Base-by-base conservation (phyloP, 2,113 vertebrate genomes). In the Conger conger region DNA sequence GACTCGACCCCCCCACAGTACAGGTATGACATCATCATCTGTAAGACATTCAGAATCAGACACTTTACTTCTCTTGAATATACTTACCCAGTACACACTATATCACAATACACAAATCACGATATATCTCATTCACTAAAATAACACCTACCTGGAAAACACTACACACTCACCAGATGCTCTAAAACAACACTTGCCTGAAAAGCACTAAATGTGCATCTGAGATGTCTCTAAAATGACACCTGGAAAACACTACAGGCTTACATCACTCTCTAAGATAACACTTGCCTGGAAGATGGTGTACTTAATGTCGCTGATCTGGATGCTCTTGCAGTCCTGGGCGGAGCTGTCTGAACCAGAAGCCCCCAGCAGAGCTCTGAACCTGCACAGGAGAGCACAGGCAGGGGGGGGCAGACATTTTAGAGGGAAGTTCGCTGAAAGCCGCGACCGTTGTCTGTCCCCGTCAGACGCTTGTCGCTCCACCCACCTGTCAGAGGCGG, bases 11-110 rank as follows among this genome's bases (percentile, higher is more conserved):
- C 97, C 84, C 98, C 98, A 0, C 98, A 97, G 92, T 99, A 99
- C 79, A 99, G 94, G 85, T 99, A 99, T 88, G 97, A 97, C 98
- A 99, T 99, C 96, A 99, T 95, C 95, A 98, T 95, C 98, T 99
- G 93, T 0, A 90, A 87, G 38, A 30, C 33, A 86, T 17, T 90
- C 36, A 86, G 68, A 57, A 88, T 79, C 87, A 0, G 50, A 85
- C 78, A 82, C 50, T 27, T 0, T 80, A 18, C 53, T 54, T 42
- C 76, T 57, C 37, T n/a, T 15, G 27, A 50, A 79, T 79, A 82
- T 1, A n/a, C n/a, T n/a, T n/a, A n/a, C n/a, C n/a, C n/a, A n/a
- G n/a, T n/a, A n/a, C n/a, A n/a, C n/a, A n/a, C n/a, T n/a, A n/a
- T n/a, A n/a, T n/a, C n/a, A n/a, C n/a, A n/a, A n/a, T n/a, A n/a